These are phyloP conservation scores for Elysia chlorotica DNA, from an alignment of 1,140 invertebrate genomes.

Conservation along the genomic window DNA sequence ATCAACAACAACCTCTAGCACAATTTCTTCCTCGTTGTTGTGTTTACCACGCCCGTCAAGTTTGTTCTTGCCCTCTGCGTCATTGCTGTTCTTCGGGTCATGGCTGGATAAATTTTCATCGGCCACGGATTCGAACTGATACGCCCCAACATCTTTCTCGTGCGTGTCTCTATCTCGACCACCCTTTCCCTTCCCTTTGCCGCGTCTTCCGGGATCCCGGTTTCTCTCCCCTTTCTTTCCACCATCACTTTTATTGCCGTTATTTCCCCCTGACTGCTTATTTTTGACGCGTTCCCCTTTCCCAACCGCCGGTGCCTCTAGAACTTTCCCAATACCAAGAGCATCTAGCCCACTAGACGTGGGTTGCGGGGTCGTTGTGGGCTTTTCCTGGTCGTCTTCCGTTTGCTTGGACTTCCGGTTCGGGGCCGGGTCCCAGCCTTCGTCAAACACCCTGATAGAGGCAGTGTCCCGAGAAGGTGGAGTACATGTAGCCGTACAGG, in stretches of 20 bases:
- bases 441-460: conserved; percentile 44
- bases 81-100: background rate
- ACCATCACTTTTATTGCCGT: background rate
- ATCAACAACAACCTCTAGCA: background rate
- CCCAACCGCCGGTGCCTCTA: background rate
- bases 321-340: too few relatives aligned
- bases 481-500: conserved; percentile 61
- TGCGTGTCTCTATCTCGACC: too few relatives aligned
- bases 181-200: too few relatives aligned
- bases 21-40: background rate
- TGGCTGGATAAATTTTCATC: background rate
- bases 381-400: background rate
- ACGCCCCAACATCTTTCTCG: background rate
- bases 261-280: background rate
- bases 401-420: background rate
- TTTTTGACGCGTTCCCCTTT: background rate
- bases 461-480: conserved; percentile 56
- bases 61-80: background rate
- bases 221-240: background rate
- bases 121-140: background rate
- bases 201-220: background rate
- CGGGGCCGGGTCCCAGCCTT: background rate
- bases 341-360: too few relatives aligned
- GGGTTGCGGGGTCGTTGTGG: too few relatives aligned
- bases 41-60: background rate